Conservation (phyloP, 1,140 invertebrate species). For the Physella acuta region DNA sequence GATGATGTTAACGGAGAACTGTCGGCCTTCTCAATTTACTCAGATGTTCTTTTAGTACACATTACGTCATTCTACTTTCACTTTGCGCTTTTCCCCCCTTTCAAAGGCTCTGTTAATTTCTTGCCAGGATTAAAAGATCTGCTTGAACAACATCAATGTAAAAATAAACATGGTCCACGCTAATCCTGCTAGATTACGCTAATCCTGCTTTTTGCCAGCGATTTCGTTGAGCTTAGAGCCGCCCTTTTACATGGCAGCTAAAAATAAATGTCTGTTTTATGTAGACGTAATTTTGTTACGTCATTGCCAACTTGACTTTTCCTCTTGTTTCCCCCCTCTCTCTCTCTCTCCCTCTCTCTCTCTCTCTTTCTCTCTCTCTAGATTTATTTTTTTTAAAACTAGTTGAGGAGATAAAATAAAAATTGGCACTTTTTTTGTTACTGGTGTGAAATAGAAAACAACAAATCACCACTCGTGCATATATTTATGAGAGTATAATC, state of each 20-base stretch:
- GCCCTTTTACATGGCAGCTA: neutral
- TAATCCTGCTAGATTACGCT: neutral
- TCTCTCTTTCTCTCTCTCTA: conserved; percentile 13
- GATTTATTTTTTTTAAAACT: neutral
- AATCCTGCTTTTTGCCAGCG: neutral
- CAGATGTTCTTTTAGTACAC: too few species aligned
- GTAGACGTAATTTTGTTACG: neutral
- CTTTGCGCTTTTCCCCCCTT: too few species aligned
- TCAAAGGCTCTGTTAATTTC: too few species aligned
- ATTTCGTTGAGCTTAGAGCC: neutral
- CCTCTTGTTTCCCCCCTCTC: neutral
- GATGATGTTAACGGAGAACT: too few species aligned
- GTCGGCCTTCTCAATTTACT: too few species aligned
- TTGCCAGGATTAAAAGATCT: neutral
- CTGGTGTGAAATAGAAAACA: neutral
- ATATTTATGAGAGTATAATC: neutral
- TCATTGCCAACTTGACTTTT: neutral
- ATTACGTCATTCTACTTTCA: too few species aligned
- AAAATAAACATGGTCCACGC: neutral
- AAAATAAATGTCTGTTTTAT: neutral
- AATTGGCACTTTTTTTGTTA: neutral
- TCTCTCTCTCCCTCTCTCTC: conserved; percentile 3
- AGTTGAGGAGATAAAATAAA: neutral
- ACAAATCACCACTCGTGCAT: neutral
- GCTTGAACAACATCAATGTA: neutral